Percentiles rank a stretch among this genome's conserved stretches.
These are phyloP conservation scores for Penaeus vannamei DNA, from an alignment of 1,140 invertebrate genomes.

Conservation along the genomic window DNA sequence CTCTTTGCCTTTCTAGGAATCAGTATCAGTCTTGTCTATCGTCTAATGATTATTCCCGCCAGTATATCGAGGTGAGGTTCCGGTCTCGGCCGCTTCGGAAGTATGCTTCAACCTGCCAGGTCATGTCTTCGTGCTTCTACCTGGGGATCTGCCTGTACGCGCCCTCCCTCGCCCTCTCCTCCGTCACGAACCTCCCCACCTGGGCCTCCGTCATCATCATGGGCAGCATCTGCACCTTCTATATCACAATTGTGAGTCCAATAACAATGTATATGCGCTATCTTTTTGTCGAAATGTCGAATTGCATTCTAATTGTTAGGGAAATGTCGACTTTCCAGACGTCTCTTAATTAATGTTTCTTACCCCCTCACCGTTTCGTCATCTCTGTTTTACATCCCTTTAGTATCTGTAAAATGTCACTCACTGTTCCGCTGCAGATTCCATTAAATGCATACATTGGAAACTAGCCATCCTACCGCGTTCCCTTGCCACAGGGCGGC, in stretches of 20 bases:
- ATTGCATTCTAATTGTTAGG: too few species aligned
- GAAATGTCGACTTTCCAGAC: too few species aligned
- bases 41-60: neutral
- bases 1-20: too few species aligned
- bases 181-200: neutral
- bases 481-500: slow-evolving; percentile 75
- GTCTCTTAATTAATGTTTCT: too few species aligned
- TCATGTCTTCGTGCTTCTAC: neutral
- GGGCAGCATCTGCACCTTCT: slow-evolving; percentile 5
- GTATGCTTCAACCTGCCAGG: neutral
- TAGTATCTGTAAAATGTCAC: too few species aligned
- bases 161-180: neutral
- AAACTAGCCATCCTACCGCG: neutral
- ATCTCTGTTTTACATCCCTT: too few species aligned
- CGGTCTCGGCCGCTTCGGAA: neutral
- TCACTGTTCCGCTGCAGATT: neutral
- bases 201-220: neutral
- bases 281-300: too few species aligned
- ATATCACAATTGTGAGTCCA: neutral
- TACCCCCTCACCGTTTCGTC: too few species aligned
- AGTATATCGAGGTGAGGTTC: slow-evolving; percentile 14
- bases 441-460: too few species aligned
- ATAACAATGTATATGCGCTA: neutral
- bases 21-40: too few species aligned
- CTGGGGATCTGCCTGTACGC: slow-evolving; percentile 2